phyloP scores from a whole-genome alignment of 2,888 invertebrate species.

The Antitype chi region DNA sequence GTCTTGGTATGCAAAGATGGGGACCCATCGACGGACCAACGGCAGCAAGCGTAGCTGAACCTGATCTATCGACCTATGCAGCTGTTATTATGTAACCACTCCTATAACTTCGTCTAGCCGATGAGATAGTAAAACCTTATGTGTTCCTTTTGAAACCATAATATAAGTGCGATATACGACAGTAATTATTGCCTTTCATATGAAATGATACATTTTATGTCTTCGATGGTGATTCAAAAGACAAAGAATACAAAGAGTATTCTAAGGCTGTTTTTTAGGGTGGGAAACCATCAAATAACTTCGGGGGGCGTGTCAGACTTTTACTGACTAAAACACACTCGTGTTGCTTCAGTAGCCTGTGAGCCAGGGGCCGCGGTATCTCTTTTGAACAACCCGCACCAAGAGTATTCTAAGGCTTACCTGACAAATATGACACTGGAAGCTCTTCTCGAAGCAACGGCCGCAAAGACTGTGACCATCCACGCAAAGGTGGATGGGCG shows the following conservation, averaged over 20 bases:
- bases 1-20: no score
- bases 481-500: conserved; percentile 87
- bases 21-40: no score
- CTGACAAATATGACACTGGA: conserved; percentile 85
- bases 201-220: background rate
- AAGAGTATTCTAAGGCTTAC: conserved; percentile 63
- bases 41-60: no score
- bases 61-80: no score
- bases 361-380: no score
- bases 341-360: no score
- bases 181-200: background rate
- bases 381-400: no score
- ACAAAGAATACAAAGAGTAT: background rate
- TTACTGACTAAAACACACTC: no score
- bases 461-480: conserved; percentile 88
- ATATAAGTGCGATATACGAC: background rate
- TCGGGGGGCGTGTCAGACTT: no score
- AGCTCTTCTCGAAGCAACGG: conserved; percentile 83
- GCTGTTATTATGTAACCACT: no score
- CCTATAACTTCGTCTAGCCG: background rate
- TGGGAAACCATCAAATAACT: no score
- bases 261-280: no score
- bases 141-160: background rate
- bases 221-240: background rate
- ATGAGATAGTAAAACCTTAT: background rate